Percentiles rank a stretch among this genome's conserved stretches.
These are phyloP conservation scores for Megathymus violae DNA, from an alignment of 1,140 invertebrate genomes.

Conservation along the genomic window DNA sequence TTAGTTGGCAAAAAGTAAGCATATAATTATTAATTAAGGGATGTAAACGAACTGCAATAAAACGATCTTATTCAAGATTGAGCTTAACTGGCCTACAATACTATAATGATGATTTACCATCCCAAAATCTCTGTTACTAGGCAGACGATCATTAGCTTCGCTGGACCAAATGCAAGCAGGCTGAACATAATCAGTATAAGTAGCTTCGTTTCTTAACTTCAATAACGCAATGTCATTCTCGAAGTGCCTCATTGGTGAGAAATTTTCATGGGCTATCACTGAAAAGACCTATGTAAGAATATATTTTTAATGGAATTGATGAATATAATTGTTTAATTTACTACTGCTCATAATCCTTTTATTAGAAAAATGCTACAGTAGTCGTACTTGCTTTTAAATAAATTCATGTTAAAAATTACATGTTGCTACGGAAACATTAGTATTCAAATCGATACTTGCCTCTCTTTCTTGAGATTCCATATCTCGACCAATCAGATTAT, in stretches of 20 bases:
- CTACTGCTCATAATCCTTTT: no score
- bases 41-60: no score
- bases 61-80: no score
- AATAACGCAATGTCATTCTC: slow-evolving; percentile 51
- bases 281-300: not conserved
- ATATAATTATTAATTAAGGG: no score
- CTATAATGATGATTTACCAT: slow-evolving; percentile 40
- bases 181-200: slow-evolving; percentile 63
- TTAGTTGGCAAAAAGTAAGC: slow-evolving; percentile 60
- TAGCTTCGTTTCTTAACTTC: slow-evolving; percentile 56
- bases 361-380: no score
- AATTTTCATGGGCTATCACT: slow-evolving; percentile 11
- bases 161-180: slow-evolving; percentile 67
- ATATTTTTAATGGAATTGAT: no score
- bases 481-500: slow-evolving; percentile 59
- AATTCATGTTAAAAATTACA: no score
- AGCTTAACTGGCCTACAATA: slow-evolving; percentile 62
- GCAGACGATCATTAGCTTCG: slow-evolving; percentile 42
- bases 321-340: no score
- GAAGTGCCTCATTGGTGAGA: slow-evolving; percentile 29
- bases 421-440: no score
- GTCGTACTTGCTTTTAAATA: no score
- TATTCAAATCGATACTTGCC: slow-evolving; percentile 37
- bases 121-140: slow-evolving; percentile 6
- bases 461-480: slow-evolving; percentile 50